phyloP scores from a whole-genome alignment of 2,113 vertebrate genomes.

The Pogona vitticeps region DNA sequence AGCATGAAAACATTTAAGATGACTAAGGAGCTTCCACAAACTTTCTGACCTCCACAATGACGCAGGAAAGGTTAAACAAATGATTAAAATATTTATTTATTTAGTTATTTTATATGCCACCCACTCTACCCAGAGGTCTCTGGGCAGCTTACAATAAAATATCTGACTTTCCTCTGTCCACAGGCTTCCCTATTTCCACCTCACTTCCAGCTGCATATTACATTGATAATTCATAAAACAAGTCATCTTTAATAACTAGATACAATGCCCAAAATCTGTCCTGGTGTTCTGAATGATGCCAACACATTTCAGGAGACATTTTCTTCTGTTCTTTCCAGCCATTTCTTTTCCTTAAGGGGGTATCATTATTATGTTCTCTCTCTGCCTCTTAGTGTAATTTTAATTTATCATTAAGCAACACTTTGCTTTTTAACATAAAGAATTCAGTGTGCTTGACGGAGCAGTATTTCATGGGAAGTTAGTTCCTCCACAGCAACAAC shows the following conservation, averaged over 20 bases:
- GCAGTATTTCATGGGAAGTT: conserved; percentile 78
- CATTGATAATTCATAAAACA: conserved; percentile 74
- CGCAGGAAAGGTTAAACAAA: conserved; percentile 17
- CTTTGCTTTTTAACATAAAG: conserved; percentile 84
- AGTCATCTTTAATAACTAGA: conserved; percentile 73
- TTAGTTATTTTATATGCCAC: too few species aligned
- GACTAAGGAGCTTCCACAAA: neutral
- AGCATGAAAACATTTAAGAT: too few species aligned
- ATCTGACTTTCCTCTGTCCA: conserved; percentile 42
- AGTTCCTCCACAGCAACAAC: conserved; percentile 81
- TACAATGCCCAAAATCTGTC: conserved; percentile 70
- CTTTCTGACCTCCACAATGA: conserved; percentile 68
- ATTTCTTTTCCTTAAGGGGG: conserved; percentile 77
- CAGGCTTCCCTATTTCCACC: conserved; percentile 11
- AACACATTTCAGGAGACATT: conserved; percentile 74
- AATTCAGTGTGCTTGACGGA: conserved; percentile 83
- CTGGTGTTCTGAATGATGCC: conserved; percentile 67
- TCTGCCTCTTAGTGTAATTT: conserved; percentile 77
- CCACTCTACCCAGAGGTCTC: too few species aligned
- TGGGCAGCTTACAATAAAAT: too few species aligned
- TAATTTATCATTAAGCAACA: conserved; percentile 84
- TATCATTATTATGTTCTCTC: conserved; percentile 75
- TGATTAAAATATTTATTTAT: too few species aligned
- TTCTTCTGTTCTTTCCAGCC: conserved; percentile 69
- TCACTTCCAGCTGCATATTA: neutral